phyloP scores from a whole-genome alignment of 1,140 invertebrate species.

The Drosophila sproati region DNA sequence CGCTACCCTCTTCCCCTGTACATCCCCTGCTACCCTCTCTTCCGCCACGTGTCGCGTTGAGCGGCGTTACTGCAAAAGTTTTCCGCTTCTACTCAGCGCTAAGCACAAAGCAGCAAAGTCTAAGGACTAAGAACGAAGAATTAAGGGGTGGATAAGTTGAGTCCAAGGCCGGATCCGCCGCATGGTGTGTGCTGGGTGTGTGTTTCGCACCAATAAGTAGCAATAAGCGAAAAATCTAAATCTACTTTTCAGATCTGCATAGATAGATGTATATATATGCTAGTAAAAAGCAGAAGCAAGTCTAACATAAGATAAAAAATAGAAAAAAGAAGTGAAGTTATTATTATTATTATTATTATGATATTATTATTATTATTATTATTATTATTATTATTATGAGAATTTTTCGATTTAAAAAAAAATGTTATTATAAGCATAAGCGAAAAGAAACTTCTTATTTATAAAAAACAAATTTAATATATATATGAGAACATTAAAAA shows the following conservation, averaged over 20 bases:
- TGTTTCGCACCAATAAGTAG: constrained; percentile 37
- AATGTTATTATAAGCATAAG: no score
- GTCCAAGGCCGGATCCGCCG: constrained; percentile 13
- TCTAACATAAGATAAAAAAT: neutral
- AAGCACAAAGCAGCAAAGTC: no score
- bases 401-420: no score
- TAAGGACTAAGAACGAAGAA: no score
- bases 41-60: constrained; percentile 36
- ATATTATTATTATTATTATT: no score
- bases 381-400: no score
- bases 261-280: neutral
- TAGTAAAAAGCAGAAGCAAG: no score
- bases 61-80: constrained; percentile 20
- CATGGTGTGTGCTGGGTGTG: neutral
- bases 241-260: constrained; percentile 24
- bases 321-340: no score
- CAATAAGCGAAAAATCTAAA: constrained; percentile 33
- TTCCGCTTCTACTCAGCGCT: constrained; percentile 7
- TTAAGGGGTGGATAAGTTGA: neutral
- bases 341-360: no score
- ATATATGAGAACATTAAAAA: no score
- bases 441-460: no score
- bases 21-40: neutral
- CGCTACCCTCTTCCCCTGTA: neutral
- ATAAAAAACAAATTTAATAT: no score